phyloP scores from a whole-genome alignment of 2,113 vertebrate genomes.

The Scortum barcoo region DNA sequence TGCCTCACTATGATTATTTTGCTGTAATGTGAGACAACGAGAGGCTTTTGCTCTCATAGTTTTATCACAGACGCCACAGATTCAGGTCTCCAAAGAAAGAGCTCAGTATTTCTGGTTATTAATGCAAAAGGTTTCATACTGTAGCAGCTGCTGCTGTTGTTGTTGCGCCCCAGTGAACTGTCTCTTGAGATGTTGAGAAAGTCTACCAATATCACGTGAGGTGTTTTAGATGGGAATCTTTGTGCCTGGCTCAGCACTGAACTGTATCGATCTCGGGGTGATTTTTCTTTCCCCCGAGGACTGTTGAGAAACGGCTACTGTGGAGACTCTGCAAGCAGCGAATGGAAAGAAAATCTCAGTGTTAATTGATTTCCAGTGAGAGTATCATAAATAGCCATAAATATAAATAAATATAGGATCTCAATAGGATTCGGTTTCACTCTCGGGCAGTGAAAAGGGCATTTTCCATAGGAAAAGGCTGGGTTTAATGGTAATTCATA shows the following conservation, averaged over 20 bases:
- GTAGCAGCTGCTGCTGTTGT: not conserved
- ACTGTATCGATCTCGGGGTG: conserved; percentile 44
- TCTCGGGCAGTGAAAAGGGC: not conserved
- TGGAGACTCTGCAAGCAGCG: conserved; percentile 11
- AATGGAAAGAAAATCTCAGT: conserved; percentile 18
- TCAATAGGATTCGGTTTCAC: conserved; percentile 1
- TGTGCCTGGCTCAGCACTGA: conserved; percentile 33
- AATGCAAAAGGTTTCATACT: conserved; percentile 1
- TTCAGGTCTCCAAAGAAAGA: conserved; percentile 17
- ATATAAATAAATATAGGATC: conserved; percentile 31
- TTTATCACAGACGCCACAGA: conserved; percentile 21
- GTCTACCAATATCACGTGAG: conserved; percentile 22
- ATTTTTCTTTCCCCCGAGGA: conserved; percentile 29
- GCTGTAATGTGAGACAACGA: conserved; percentile 21
- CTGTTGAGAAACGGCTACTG: conserved; percentile 14
- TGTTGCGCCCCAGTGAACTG: not conserved
- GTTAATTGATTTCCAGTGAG: conserved; percentile 26
- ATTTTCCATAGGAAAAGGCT: not conserved
- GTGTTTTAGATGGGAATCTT: conserved; percentile 23
- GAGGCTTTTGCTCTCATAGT: conserved; percentile 21
- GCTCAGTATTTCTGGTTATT: not conserved
- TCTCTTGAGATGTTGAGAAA: conserved; percentile 25
- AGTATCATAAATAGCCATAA: conserved; percentile 18
- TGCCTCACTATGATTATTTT: conserved; percentile 9
- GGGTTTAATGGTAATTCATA: not conserved